phyloP scores from a whole-genome alignment of 2,113 vertebrate genomes.

The Galbula dea region DNA sequence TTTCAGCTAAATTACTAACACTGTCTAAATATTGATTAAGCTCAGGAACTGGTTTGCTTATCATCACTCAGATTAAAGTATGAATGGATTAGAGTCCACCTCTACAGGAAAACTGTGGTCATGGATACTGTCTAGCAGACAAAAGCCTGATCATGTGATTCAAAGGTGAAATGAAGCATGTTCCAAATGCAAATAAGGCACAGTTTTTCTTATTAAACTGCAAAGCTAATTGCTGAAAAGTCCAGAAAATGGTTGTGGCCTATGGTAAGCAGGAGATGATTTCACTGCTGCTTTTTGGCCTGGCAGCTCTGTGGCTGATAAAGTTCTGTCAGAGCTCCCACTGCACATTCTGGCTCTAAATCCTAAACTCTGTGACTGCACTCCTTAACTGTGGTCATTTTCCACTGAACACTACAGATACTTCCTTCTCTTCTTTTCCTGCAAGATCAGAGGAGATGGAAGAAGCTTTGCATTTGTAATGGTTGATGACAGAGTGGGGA shows the following conservation, averaged over 20 bases:
- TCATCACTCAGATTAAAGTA: not conserved
- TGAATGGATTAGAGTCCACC: not conserved
- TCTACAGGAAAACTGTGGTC: not conserved
- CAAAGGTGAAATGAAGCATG: not conserved
- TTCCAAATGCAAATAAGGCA: not conserved
- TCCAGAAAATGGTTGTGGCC: not conserved
- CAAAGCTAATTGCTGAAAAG: not conserved
- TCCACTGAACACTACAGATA: not conserved
- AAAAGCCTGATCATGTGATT: not conserved
- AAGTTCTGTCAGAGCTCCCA: not conserved
- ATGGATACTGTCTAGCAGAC: not conserved
- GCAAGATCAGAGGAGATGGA: not conserved
- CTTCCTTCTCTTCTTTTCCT: not conserved
- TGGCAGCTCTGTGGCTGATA: not conserved
- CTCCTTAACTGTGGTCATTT: not conserved
- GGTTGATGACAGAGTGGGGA: not conserved
- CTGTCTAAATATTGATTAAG: slow-evolving; percentile 35
- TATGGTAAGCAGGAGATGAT: not conserved
- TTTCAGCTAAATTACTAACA: slow-evolving; percentile 4
- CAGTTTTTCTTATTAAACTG: not conserved
- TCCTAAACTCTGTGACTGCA: not conserved
- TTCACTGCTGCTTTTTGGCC: not conserved
- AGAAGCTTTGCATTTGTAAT: not conserved
- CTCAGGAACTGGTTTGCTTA: slow-evolving; percentile 18
- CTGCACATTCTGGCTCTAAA: not conserved